Evolutionary conservation across 2,797 vertebrate genomes (phyloP).

Genomic region (Yasuhikotakia modesta): DNA sequence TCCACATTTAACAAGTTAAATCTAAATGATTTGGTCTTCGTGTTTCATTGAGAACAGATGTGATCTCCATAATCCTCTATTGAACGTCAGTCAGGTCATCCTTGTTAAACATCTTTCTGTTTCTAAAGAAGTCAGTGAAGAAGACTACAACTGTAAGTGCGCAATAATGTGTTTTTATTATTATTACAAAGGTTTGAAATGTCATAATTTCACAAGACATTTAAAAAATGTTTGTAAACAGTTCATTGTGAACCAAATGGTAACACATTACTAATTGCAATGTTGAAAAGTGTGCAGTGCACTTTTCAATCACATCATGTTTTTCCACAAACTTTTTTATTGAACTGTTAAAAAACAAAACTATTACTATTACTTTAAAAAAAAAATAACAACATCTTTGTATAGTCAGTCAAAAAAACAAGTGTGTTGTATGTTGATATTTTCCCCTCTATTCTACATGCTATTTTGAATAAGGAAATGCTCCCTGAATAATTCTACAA

Average conservation of each 20-base stretch:
- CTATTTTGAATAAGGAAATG: too few species aligned
- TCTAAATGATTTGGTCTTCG: background rate
- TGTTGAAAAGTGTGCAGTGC: background rate
- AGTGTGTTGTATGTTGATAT: too few species aligned
- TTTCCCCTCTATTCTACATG: too few species aligned
- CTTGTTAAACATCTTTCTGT: slow-evolving; percentile 24
- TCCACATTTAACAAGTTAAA: background rate
- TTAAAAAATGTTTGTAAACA: slow-evolving; percentile 57
- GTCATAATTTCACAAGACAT: slow-evolving; percentile 51
- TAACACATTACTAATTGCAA: too few species aligned
- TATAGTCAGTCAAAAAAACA: too few species aligned
- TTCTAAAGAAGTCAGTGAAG: slow-evolving; percentile 5
- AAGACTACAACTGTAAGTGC: slow-evolving; percentile 45
- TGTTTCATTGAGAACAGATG: slow-evolving; percentile 25
- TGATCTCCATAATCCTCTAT: background rate
- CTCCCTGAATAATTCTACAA: too few species aligned
- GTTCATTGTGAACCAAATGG: background rate
- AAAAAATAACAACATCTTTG: too few species aligned
- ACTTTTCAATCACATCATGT: too few species aligned
- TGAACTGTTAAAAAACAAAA: too few species aligned
- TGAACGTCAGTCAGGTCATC: slow-evolving; percentile 12
- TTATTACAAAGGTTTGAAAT: slow-evolving; percentile 47
- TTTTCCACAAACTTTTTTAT: too few species aligned
- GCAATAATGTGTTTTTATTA: slow-evolving; percentile 42
- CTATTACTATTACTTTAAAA: too few species aligned